Percentiles rank a stretch among this genome's conserved stretches.
Conservation (phyloP, 2,888 invertebrate species). For the Ormyrus thymus region DNA sequence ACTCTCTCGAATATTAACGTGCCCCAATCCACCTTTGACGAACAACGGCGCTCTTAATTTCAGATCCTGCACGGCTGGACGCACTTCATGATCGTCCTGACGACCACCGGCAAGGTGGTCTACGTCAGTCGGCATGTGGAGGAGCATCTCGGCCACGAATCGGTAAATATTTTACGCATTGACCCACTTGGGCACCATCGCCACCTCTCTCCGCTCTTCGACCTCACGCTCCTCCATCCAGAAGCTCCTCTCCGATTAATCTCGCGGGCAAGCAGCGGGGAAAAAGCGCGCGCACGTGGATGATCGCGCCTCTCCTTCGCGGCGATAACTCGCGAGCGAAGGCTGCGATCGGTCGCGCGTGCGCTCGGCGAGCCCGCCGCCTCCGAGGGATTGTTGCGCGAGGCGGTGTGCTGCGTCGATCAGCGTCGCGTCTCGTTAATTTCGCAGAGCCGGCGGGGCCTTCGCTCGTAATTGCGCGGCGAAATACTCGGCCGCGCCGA, state of each 20-base stretch:
- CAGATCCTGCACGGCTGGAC: constrained; percentile 76
- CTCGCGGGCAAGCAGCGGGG: not conserved
- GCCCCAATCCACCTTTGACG: too few species aligned
- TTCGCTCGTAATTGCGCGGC: too few species aligned
- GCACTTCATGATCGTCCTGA: constrained; percentile 88
- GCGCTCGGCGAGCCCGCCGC: too few species aligned
- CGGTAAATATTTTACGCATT: constrained; percentile 76
- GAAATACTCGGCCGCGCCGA: too few species aligned
- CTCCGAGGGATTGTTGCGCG: too few species aligned
- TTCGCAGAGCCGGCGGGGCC: too few species aligned
- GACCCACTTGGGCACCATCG: constrained; percentile 16
- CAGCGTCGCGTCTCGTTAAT: too few species aligned
- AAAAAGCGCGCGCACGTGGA: constrained; percentile 10
- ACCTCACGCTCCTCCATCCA: too few species aligned
- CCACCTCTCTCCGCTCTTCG: not conserved
- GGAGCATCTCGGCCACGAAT: constrained; percentile 89
- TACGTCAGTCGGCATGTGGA: constrained; percentile 90
- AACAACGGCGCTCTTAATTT: constrained; percentile 53
- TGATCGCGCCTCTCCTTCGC: too few species aligned
- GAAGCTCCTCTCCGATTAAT: not conserved
- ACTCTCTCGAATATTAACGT: not conserved
- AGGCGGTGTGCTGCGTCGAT: too few species aligned
- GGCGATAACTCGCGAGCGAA: too few species aligned
- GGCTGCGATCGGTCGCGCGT: too few species aligned
- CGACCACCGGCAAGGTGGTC: constrained; percentile 88